phyloP scores from a whole-genome alignment of 2,113 vertebrate genomes.

The Pteronura brasiliensis region DNA sequence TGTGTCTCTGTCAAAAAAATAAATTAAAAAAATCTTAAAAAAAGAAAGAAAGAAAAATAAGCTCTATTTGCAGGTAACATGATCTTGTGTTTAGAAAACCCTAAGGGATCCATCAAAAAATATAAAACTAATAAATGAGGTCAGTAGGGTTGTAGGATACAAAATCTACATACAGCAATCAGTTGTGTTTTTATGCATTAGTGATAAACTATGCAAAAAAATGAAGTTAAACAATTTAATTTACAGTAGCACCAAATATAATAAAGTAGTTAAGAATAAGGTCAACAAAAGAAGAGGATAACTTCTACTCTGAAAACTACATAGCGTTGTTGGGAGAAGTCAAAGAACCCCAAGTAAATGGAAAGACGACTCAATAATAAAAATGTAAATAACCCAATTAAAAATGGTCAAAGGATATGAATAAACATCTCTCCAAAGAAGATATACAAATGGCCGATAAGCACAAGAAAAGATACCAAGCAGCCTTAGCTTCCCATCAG shows the following conservation, averaged over 20 bases:
- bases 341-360: not conserved
- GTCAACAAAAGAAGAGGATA: not conserved
- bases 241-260: not conserved
- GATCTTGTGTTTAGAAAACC: not conserved
- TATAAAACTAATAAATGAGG: not conserved
- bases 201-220: not conserved
- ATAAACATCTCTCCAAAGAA: not conserved
- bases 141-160: not conserved
- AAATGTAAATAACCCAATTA: not conserved
- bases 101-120: not conserved
- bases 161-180: not conserved
- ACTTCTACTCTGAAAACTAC: not conserved
- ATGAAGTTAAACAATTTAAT: not conserved
- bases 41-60: not conserved
- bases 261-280: not conserved
- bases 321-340: not conserved
- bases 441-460: not conserved
- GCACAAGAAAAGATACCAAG: not conserved
- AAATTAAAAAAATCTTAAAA: too few relatives aligned
- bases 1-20: too few relatives aligned
- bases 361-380: not conserved
- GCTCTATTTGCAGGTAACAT: not conserved
- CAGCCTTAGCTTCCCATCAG: not conserved
- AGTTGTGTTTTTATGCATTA: not conserved
- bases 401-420: not conserved